phyloP scores from a whole-genome alignment of 1,140 invertebrate species.

The Monochamus saltuarius region DNA sequence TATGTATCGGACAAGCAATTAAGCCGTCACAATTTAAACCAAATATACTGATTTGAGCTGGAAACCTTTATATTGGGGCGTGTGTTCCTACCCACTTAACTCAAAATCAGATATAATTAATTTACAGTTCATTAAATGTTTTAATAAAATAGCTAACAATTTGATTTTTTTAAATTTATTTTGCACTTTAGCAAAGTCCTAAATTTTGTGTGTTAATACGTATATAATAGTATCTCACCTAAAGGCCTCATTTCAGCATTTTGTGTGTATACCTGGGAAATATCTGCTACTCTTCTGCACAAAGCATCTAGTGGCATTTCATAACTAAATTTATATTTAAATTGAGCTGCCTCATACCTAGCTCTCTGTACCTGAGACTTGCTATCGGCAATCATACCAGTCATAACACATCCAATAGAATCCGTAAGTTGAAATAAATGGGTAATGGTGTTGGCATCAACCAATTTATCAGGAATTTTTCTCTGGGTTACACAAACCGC shows the following conservation, averaged over 20 bases:
- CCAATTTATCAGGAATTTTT: slow-evolving; percentile 95
- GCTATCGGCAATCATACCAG: slow-evolving; percentile 96
- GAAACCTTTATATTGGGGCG: too few relatives aligned
- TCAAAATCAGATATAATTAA: too few relatives aligned
- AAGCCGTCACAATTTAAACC: too few relatives aligned
- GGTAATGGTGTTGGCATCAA: slow-evolving; percentile 90
- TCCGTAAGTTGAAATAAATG: slow-evolving; percentile 93
- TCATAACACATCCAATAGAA: slow-evolving; percentile 96
- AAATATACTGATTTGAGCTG: too few relatives aligned
- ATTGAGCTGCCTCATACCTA: slow-evolving; percentile 95
- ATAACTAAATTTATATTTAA: slow-evolving; percentile 95
- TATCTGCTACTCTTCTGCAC: slow-evolving; percentile 93
- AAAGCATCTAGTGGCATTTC: slow-evolving; percentile 94
- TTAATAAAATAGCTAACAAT: too few relatives aligned
- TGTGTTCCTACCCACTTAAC: too few relatives aligned
- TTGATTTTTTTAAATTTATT: too few relatives aligned
- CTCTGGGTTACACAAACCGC: slow-evolving; percentile 97
- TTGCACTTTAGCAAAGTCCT: too few relatives aligned
- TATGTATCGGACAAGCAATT: too few relatives aligned
- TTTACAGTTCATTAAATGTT: too few relatives aligned
- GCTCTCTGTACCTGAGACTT: slow-evolving; percentile 97
- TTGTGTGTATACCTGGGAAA: slow-evolving; percentile 95
- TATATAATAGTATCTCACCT: slow-evolving; percentile 2
- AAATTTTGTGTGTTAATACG: too few relatives aligned
- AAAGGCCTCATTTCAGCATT: slow-evolving; percentile 99